Conservation (phyloP, 1,140 invertebrate species). For the Mamestra configurata region DNA sequence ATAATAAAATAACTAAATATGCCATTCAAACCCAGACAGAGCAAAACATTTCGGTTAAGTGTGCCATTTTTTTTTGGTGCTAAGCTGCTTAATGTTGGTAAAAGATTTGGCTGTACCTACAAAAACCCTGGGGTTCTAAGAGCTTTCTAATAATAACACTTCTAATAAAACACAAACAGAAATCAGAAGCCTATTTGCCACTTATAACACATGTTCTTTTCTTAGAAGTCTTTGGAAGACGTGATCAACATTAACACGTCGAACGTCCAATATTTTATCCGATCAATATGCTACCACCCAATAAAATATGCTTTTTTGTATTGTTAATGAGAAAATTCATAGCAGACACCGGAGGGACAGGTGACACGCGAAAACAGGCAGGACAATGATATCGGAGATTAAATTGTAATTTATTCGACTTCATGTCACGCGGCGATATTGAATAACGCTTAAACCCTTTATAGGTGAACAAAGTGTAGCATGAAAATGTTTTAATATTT, state of each 20-base stretch:
- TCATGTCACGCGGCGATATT: not conserved
- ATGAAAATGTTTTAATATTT: slow-evolving; percentile 6
- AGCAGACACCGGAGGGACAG: slow-evolving; percentile 2
- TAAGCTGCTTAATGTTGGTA: not conserved
- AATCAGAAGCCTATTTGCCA: no score
- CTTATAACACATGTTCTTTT: no score
- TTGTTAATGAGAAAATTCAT: slow-evolving; percentile 9
- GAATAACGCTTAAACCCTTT: slow-evolving; percentile 15
- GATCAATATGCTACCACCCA: not conserved
- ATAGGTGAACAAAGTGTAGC: not conserved
- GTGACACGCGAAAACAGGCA: slow-evolving; percentile 13
- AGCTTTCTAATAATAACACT: no score
- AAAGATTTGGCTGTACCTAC: no score
- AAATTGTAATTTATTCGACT: slow-evolving; percentile 29
- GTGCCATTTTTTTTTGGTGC: not conserved
- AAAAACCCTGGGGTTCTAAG: no score
- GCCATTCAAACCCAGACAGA: no score
- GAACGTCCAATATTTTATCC: not conserved
- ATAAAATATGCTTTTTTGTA: not conserved
- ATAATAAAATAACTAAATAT: no score
- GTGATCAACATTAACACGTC: not conserved
- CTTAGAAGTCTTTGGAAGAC: not conserved
- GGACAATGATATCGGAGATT: slow-evolving; percentile 2
- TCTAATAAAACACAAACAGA: no score
- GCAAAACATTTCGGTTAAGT: not conserved